phyloP scores from a whole-genome alignment of 35 echinoderm and acorn worm species.

The Apostichopus japonicus region DNA sequence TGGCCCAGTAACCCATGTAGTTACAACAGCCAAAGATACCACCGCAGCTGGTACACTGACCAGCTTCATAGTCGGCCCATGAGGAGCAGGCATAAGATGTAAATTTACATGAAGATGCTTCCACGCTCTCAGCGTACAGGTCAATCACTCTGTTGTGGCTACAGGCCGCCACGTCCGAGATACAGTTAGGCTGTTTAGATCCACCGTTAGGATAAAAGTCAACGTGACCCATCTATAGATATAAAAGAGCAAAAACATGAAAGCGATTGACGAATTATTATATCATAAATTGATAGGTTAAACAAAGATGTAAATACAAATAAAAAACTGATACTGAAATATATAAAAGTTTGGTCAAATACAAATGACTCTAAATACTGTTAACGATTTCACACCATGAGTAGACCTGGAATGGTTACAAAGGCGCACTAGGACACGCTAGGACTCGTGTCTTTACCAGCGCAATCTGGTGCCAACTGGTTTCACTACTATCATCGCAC shows the following conservation, averaged over 20 bases:
- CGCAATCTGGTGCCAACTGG: too few relatives aligned
- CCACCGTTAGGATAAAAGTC: slow-evolving; percentile 8
- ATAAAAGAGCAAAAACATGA: not conserved
- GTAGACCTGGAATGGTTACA: too few relatives aligned
- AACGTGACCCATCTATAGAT: not conserved
- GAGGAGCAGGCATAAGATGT: not conserved
- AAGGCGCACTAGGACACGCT: too few relatives aligned
- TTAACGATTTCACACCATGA: too few relatives aligned
- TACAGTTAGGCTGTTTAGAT: not conserved
- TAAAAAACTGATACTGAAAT: too few relatives aligned
- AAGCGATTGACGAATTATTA: too few relatives aligned
- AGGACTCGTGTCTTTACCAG: too few relatives aligned
- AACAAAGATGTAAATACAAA: too few relatives aligned
- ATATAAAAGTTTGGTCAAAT: too few relatives aligned
- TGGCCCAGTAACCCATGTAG: slow-evolving; percentile 35
- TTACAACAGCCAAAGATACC: slow-evolving; percentile 9
- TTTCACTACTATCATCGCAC: too few relatives aligned
- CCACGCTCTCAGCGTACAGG: not conserved
- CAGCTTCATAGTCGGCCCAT: slow-evolving; percentile 7
- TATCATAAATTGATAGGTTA: too few relatives aligned
- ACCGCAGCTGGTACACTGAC: slow-evolving; percentile 15
- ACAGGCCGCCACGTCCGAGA: not conserved
- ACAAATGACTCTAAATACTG: too few relatives aligned
- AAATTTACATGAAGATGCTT: not conserved
- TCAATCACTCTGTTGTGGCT: not conserved